Evolutionary conservation across 2,113 vertebrate genomes (phyloP), one percentile per base, ranked within the genome.

Genomic region (Hippolais icterina): DNA sequence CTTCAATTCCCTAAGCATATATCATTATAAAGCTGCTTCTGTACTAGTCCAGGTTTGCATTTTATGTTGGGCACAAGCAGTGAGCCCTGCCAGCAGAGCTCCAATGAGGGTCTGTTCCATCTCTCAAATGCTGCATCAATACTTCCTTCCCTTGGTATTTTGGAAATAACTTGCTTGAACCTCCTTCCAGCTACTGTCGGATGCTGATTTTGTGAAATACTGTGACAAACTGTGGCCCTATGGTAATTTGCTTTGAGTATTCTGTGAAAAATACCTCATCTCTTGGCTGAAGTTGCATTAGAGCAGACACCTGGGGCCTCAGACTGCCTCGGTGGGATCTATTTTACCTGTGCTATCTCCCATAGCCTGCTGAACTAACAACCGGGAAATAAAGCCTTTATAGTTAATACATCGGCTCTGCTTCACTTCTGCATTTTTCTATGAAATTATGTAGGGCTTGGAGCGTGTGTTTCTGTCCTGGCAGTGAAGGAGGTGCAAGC

Each of bases 31-130:
- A 85, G 22, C 17, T 71, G 15, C 14, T 77, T 86, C 46, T 76
- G 15, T 31, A 31, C 10, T 44, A 53, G 33, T 28, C 24, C 21
- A 35, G 28, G 10, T 54, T 54, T 87, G 24, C 11, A 44, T 37
- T 84, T 81, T 82, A n/a, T 39, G 27, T 61, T 1, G 2, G 49
- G 22, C 15, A 28, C 15, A 20, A 42, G 44, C 2, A 2, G 33
- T 27, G 41, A 79, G 11, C 22, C 11, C 54, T 89, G 68, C n/a
- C 50, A 81, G 52, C 20, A 50, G 64, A 71, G 52, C 35, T 74
- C 24, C 60, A 22, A 0, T 19, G 68, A 56, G n/a, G 14, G 10
- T 57, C 49, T 0, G 1, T 22, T 29, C 12, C 11, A 7, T 33
- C 6, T 1, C 71, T 69, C 35, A 56, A 28, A 10, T 2, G 4